Evolutionary conservation across 2,113 vertebrate species (phyloP), one percentile per base, ranked within the genome.

Genomic region (Ictidomys tridecemlineatus): DNA sequence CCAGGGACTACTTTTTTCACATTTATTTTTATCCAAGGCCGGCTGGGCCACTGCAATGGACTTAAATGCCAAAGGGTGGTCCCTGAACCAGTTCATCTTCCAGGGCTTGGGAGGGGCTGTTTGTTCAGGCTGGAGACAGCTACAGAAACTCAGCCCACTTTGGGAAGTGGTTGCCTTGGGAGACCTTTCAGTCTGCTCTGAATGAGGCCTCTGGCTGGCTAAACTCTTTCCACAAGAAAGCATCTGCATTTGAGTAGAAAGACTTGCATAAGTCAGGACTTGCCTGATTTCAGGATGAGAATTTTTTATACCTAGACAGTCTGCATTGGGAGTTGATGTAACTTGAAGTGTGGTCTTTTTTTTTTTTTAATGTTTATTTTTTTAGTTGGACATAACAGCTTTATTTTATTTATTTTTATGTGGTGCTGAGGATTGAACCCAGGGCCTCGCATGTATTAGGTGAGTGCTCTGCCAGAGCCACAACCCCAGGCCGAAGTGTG

Each of bases 161-260:
- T 86, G 74, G 91, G 93, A 89, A 96, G 96, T 37, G 89, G 97
- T 80, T 94, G 91, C 76, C 89, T 65, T 67, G 37, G 93, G 82
- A 97, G 89, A 80, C 91, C 37, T 96, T 94, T 85, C 72, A 39
- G 0, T 82, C n/a, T 70, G 14, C 88, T 28, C 53, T 4, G 79
- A 70, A 63, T 8, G 18, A 39, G 65, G 92, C 91, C 45, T 63
- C 90, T 63, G 85, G 61, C 61, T 56, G 39, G 76, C 97, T 48
- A 18, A 88, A 24, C 51, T 89, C 5, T 86, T 96, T 87, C 65
- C 92, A 88, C 83, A 87, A 80, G 83, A 96, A 77, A 85, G 45
- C 34, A 76, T 82, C 70, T 39, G 72, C 5, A 4, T 85, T 85
- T 42, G 91, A 83, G 37, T 34, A 37, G 89, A 97, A 95, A 83